Base-by-base conservation (phyloP, 2,797 vertebrate genomes). In the Leptoclinus maculatus region DNA sequence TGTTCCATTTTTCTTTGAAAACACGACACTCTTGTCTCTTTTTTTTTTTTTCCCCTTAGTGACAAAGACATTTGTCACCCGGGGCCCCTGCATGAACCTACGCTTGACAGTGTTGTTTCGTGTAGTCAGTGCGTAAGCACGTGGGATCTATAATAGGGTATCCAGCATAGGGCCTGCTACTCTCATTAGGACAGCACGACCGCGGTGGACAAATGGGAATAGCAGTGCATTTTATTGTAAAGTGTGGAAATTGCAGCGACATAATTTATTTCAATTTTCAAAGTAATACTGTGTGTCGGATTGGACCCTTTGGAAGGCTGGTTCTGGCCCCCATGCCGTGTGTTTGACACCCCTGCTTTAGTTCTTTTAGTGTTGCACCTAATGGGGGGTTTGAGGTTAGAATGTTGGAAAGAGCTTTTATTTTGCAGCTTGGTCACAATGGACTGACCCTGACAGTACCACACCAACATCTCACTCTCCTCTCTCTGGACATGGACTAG, bases 401-500 rank as follows among this genome's bases (percentile, higher is more conserved):
- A 70, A 63, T 3, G 19, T 71, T 75, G 27, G 29, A 36, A 74
- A 54, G 17, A 71, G 51, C 72, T 82, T 73, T 73, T 0, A 72
- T 64, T 69, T 74, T 68, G 32, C 59, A 71, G 60, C 39, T 72
- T 21, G 69, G 66, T 70, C 78, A 66, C 25, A 8, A 58, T 21
- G 64, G 74, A 78, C 68, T 7, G 75, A 87, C 59, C 25, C 53
- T 53, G 64, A 78, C 76, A 38, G 47, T 63, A 21, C 59, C 51
- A 58, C 54, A 19, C 29, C 70, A 64, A 59, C 66, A 38, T 72
- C 39, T 66, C 71, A 17, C 66, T 71, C 66, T 74, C 68, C 36
- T 73, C 74, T 78, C 67, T 82, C 71, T 88, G 79, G 71, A 82
- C 66, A 17, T 58, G 79, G 78, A 83, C 81, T 45, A 67, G 74